Base-by-base conservation (phyloP, 2,113 vertebrate species). In the Uria lomvia region DNA sequence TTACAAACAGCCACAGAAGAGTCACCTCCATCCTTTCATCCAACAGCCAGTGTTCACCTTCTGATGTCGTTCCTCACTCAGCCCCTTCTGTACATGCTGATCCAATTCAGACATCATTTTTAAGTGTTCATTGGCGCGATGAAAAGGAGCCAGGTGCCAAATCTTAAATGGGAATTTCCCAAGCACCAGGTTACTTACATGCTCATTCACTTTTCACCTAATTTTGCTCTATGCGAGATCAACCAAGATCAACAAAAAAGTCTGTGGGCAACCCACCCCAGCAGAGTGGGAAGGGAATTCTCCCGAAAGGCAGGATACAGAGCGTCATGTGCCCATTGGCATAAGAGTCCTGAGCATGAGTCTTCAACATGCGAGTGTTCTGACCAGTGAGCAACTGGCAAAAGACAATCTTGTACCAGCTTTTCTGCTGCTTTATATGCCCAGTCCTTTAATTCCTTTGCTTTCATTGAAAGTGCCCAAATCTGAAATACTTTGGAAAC, bases 131-230 rank as follows among this genome's bases (percentile, higher is more conserved):
- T 2, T 10, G 5, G 26, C 88, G 22, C 17, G 77, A 62, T 29
- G 15, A 47, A 78, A 72, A 81, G 6, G 16, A 71, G 10, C 3
- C 42, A 81, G 6, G 16, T 47, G 19, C 19, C 49, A 77, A 55
- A 56, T 29, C 30, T 43, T 34, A 36, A 50, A 70, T 7, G 14
- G 12, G 9, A n/a, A 11, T 68, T 82, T 88, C 63, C 34, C 43
- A 52, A 60, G 13, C 38, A 78, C 34, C 14, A 90, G 38, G 56
- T 32, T 58, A 40, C 15, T 26, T 43, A 58, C 21, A 22, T 2
- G 6, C 3, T 26, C 12, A 2, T 58, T 67, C 1, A 2, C 8
- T 42, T 85, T 67, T 71, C 0, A 1, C 15, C 27, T 36, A 11
- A 50, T n/a, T 74, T 62, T 88, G 27, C 12, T 40, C 27, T 16